Base-by-base conservation (phyloP, 2,888 invertebrate species). In the Calameuta pallipes region DNA sequence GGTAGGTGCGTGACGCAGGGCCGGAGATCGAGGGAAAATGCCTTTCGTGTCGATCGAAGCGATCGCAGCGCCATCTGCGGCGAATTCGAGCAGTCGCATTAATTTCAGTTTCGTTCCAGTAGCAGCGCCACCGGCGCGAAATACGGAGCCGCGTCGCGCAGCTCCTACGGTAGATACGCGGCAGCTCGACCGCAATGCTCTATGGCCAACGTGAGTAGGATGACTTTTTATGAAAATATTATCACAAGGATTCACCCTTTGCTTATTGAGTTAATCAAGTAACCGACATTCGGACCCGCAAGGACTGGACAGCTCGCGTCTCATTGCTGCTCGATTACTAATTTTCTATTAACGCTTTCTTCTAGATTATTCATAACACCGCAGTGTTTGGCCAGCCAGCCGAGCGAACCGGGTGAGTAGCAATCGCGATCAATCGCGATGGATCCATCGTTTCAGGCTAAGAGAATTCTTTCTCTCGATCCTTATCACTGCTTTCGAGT, bases 301-400 rank as follows among this genome's bases (percentile, higher is more conserved):
- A 56, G 56, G 23, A 56, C 56, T 56, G 56, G 56, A 23, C 56
- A 56, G 9, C 56, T 23, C 56, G 56, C 56, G 23, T 23, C 23
- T 35, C 74, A 35, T 74, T 34, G 11, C 76, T 34, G 13, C 56
- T 69, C 69, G 36, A 80, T 75, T n/a, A 83, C 76, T 83, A 84
- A 84, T 78, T 35, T 75, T 78, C 79, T 69, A 80, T 81, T 80
- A 80, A 81, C 82, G 81, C 80, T 87, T 89, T 85, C 82, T 93
- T 93, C n/a, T 92, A 94, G 94, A 94, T 94, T 93, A 94, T 94
- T 89, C 94, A 94, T 90, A 93, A 93, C 90, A 93, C 93, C 83
- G 90, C 93, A 82, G 92, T 93, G 85, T 90, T 93, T 85, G 92
- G 92, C 82, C 92, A 93, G 84, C 90, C 92, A 84, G 91, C 92